A percentile compares a stretch with the other conserved stretches of the same genome.
These are phyloP conservation scores for Mantis religiosa DNA, from an alignment of 2,888 invertebrate genomes.

Conservation along the genomic window DNA sequence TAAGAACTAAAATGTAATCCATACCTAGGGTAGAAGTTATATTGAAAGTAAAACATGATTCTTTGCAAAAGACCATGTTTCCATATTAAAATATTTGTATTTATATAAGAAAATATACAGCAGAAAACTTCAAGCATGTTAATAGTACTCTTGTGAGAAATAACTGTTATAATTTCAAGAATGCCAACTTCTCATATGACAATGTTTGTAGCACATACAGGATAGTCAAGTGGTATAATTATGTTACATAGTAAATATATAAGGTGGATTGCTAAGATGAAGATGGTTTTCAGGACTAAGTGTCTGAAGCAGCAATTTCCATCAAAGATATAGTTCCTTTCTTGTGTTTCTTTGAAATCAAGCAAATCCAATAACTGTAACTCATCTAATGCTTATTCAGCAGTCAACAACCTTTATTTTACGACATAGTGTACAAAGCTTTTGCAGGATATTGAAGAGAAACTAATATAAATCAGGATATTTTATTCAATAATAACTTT, in stretches of 20 bases:
- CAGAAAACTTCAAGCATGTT: not conserved
- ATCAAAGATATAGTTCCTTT: too few relatives aligned
- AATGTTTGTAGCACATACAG: not conserved
- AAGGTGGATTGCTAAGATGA: not conserved
- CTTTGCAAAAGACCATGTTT: not conserved
- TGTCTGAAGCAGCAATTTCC: too few relatives aligned
- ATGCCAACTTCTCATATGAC: not conserved
- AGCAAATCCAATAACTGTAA: too few relatives aligned
- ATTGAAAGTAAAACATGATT: not conserved
- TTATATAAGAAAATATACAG: not conserved
- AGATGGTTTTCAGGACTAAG: too few relatives aligned
- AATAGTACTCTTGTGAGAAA: not conserved
- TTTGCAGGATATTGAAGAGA: too few relatives aligned
- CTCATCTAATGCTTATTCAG: too few relatives aligned
- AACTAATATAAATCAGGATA: too few relatives aligned
- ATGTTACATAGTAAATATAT: not conserved
- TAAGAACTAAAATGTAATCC: not conserved
- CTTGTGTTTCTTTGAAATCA: too few relatives aligned
- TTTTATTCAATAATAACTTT: too few relatives aligned
- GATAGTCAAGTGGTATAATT: not conserved
- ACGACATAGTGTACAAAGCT: too few relatives aligned
- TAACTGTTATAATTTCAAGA: not conserved
- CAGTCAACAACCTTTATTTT: too few relatives aligned
- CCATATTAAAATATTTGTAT: not conserved
- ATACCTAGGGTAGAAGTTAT: not conserved